Conservation (phyloP, 1,140 invertebrate genomes). For the Neuroterus valhalla region DNA sequence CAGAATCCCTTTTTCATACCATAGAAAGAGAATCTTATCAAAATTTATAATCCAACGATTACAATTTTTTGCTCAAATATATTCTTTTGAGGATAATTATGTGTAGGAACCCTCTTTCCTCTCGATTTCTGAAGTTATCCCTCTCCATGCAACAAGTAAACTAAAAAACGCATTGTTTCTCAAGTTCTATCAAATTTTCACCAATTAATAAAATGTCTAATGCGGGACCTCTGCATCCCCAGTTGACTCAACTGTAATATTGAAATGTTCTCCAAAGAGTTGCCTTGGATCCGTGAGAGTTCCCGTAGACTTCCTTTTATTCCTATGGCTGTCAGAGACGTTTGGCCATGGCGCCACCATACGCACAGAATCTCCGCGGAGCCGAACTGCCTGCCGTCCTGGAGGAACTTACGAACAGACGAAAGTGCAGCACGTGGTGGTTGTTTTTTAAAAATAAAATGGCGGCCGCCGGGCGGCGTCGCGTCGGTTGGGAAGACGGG, state of each 20-base stretch:
- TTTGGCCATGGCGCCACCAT: slow-evolving; percentile 60
- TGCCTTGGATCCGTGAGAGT: slow-evolving; percentile 43
- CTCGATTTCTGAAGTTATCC: no score
- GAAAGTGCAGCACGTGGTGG: slow-evolving; percentile 55
- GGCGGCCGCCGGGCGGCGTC: slow-evolving; percentile 55
- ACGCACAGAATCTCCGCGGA: slow-evolving; percentile 51
- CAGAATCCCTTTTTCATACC: no score
- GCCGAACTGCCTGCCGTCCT: slow-evolving; percentile 50
- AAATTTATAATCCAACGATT: no score
- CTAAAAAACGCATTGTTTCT: no score
- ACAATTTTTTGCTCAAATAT: no score
- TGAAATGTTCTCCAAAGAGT: slow-evolving; percentile 2
- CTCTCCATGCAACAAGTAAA: no score
- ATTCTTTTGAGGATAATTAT: no score
- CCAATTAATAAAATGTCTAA: no score
- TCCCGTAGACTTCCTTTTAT: slow-evolving; percentile 47
- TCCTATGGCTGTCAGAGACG: slow-evolving; percentile 53
- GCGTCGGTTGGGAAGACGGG: slow-evolving; percentile 48
- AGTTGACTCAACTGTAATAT: not conserved
- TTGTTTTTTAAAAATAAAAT: slow-evolving; percentile 63
- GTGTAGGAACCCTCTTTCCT: no score
- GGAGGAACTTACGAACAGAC: slow-evolving; percentile 49
- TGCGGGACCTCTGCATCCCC: no score
- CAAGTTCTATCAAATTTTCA: no score
- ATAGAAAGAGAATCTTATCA: no score